These are phyloP conservation scores for Heliothis subflexa DNA, from an alignment of 1,140 invertebrate species.

Conservation along the genomic window DNA sequence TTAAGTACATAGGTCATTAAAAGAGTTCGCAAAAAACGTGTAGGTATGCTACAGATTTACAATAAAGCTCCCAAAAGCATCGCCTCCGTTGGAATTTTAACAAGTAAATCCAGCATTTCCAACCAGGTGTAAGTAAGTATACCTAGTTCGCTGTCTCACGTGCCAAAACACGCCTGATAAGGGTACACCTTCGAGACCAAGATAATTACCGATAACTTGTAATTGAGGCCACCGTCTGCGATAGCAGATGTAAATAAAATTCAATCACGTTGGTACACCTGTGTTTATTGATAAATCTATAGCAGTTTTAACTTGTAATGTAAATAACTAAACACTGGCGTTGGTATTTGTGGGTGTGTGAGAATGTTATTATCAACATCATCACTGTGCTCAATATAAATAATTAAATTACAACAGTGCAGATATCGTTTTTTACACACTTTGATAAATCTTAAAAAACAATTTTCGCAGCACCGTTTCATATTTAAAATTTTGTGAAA, in stretches of 20 bases:
- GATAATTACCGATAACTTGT: constrained; percentile 38
- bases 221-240: constrained; percentile 36
- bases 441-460: not conserved
- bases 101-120: not conserved
- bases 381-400: no score
- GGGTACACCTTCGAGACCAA: constrained; percentile 34
- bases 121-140: not conserved
- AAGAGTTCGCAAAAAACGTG: no score
- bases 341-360: not conserved
- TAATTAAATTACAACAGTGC: no score
- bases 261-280: constrained; percentile 7
- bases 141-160: constrained; percentile 11
- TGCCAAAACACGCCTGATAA: constrained; percentile 26
- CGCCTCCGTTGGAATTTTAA: no score
- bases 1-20: no score
- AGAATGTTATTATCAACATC: not conserved
- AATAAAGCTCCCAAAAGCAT: not conserved
- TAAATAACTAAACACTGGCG: no score
- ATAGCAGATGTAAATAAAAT: constrained; percentile 9
- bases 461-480: not conserved
- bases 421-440: not conserved
- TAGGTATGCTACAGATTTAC: no score
- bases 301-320: not conserved
- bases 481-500: no score
- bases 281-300: not conserved